Evolutionary conservation across 2,888 invertebrate species (phyloP), one percentile per base, ranked within the genome.

Genomic region (Andrena flavipes): DNA sequence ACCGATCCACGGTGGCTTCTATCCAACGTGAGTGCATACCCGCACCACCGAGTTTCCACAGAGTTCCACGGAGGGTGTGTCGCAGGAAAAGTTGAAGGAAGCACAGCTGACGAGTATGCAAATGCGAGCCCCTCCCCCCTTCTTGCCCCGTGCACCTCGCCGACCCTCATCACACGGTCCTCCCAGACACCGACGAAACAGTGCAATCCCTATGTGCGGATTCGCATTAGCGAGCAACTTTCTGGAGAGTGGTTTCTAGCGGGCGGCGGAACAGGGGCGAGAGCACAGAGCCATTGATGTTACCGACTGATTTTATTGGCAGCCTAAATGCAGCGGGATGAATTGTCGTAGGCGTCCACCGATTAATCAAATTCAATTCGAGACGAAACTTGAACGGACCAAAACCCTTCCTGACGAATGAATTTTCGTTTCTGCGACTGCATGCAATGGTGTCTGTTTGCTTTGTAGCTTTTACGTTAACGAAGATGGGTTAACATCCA

Each of bases 31-130:
- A 87, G 85, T 88, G 88, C 89, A 87, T 86, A 78, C 84, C 82
- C 84, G 83, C 79, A 79, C 82, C 80, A 62, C 23, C 69, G 84
- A 87, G 84, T 85, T 86, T 80, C 75, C 78, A 80, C 80, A 62
- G 87, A 87, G 85, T 86, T 88, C 81, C 76, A 64, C 82, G 80
- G 84, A 88, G 90, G 90, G 91, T 91, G 91, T 91, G 92, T 92
- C 91, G 89, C 91, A 88, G 93, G 94, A 94, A 94, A 93, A 94
- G 94, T 94, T 94, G 93, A 93, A 93, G 94, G 94, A 93, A 94
- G 92, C 93, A 91, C 94, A 94, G 94, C 94, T 94, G 94, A 93
- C 94, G 93, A 93, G 92, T 94, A 94, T 94, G 94, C 94, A 94
- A 94, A 94, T 94, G 92, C 90, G 88, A 88, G 89, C 87, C 69